Conservation (phyloP, 2,797 vertebrate genomes). For the Eptatretus atami region DNA sequence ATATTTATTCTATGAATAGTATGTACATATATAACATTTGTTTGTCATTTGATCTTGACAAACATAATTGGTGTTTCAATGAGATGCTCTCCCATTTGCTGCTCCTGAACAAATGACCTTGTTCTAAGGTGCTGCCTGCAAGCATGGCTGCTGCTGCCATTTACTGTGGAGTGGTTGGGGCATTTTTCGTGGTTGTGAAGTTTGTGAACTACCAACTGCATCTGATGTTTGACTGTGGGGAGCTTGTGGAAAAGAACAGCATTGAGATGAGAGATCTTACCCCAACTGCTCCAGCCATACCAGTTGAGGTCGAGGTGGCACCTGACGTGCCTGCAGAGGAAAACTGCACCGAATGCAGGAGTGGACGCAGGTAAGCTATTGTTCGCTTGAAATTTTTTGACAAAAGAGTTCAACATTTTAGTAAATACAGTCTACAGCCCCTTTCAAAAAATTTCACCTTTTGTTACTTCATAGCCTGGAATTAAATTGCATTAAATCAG, state of each 20-base stretch:
- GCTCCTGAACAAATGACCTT: background rate
- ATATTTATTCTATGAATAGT: too few species aligned
- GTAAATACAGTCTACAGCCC: background rate
- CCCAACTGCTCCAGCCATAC: slow-evolving; percentile 15
- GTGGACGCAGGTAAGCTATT: slow-evolving; percentile 12
- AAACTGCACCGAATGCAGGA: slow-evolving; percentile 81
- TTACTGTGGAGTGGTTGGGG: slow-evolving; percentile 78
- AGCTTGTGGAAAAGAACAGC: slow-evolving; percentile 54
- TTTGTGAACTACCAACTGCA: slow-evolving; percentile 83
- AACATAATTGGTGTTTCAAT: too few species aligned
- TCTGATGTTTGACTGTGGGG: slow-evolving; percentile 72
- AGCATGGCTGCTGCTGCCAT: slow-evolving; percentile 85
- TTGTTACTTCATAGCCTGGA: too few species aligned
- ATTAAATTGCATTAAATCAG: too few species aligned
- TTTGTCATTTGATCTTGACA: too few species aligned
- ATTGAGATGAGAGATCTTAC: slow-evolving; percentile 17
- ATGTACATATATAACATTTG: too few species aligned
- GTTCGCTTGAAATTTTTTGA: background rate
- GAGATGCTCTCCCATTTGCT: too few species aligned
- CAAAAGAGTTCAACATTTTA: background rate
- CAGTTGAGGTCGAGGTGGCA: slow-evolving; percentile 28
- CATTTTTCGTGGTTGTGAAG: slow-evolving; percentile 77
- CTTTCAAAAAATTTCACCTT: too few species aligned
- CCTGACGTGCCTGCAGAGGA: slow-evolving; percentile 32
- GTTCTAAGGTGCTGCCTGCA: slow-evolving; percentile 55